Base-by-base conservation (phyloP, 2,797 vertebrate species). In the Sebastes cheni region DNA sequence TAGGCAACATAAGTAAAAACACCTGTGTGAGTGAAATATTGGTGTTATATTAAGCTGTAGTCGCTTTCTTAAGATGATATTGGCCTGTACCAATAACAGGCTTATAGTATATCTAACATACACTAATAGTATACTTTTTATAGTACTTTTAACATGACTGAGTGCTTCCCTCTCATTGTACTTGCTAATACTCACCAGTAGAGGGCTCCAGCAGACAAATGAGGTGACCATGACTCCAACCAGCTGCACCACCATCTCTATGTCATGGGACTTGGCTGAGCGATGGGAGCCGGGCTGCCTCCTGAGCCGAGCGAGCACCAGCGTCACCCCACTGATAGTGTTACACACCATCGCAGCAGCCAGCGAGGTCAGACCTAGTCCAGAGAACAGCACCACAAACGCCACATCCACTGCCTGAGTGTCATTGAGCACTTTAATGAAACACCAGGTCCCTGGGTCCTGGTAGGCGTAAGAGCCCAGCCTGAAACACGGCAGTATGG, bases 231-330 rank as follows among this genome's bases (percentile, higher is more conserved):
- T 98, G 93, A 98, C 97, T 67, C 97, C 97, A 36, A 97, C 92
- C 60, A 98, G 96, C 90, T 98, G 97, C 81, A 97, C 96, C 91
- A 98, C 95, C 97, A 98, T 98, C 93, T 98, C 97, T 56, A 98
- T 96, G 88, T 98, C 97, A 13, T 97, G 97, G 10, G 96, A 96
- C 80, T 94, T 96, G 58, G 95, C 80, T 2, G 94, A 93, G 55
- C 92, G 95, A 54, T 89, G 94, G 29, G 92, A 92, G 55, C 88
- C 85, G 2, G 89, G 86, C 78, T 81, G 79, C 90, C 93, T 93
- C 75, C 95, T 93, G 85, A 97, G 93, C 25, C 97, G 95, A 1
- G 96, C 97, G 16, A 95, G 89, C 73, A 97, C 94, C 84, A 98
- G 84, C 0, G 95, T 96, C 74, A 97, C 77, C 69, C 97, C 97